Conservation (phyloP, 2,888 invertebrate species). For the Xestia xanthographa region DNA sequence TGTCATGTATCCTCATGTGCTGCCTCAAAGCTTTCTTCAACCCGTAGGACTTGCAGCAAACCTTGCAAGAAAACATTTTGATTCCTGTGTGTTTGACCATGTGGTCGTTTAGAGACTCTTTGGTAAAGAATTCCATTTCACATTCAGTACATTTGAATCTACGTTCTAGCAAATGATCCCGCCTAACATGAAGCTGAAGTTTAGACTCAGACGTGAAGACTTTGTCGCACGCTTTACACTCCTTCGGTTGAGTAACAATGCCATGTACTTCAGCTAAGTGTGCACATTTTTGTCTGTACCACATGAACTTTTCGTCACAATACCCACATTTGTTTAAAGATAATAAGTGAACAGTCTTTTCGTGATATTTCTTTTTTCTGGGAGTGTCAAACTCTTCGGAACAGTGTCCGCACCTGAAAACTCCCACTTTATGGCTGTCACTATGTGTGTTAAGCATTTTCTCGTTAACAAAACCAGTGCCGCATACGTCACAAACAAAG, state of each 20-base stretch:
- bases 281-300: conserved; percentile 55
- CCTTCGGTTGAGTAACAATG: conserved; percentile 55
- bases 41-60: conserved; percentile 74
- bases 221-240: conserved; percentile 77
- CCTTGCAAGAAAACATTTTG: conserved; percentile 71
- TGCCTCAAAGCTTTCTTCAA: conserved; percentile 69
- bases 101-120: conserved; percentile 68
- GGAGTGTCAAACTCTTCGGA: conserved; percentile 67
- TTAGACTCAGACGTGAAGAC: conserved; percentile 64
- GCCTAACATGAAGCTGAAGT: conserved; percentile 63
- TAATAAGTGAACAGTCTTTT: conserved; percentile 65
- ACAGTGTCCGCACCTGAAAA: conserved; percentile 70
- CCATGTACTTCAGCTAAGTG: conserved; percentile 70
- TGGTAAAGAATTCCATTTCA: conserved; percentile 73
- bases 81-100: conserved; percentile 70
- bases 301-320: conserved; percentile 61
- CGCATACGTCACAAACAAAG: conserved; percentile 72
- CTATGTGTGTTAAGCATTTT: conserved; percentile 45
- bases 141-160: conserved; percentile 65
- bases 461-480: conserved; percentile 64
- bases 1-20: conserved; percentile 74
- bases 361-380: conserved; percentile 69
- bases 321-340: conserved; percentile 71
- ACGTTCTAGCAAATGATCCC: conserved; percentile 57
- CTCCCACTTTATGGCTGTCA: conserved; percentile 51